Base-by-base conservation (phyloP, 2,113 vertebrate species). In the Ellobius talpinus region DNA sequence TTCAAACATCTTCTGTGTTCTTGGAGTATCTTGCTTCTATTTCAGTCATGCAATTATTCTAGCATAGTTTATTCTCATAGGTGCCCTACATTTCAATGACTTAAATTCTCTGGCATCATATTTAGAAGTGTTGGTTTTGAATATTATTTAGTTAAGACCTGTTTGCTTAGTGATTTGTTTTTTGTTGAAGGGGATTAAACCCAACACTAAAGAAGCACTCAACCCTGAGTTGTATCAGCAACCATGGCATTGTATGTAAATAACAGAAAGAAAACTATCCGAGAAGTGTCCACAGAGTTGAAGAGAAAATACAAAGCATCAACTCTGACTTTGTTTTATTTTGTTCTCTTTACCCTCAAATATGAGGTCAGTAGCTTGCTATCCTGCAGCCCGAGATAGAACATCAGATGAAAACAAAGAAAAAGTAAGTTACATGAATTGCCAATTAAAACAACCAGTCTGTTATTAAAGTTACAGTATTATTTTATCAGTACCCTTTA, bases 391-490 rank as follows among this genome's bases (percentile, higher is more conserved):
- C 55, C 33, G 45, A 87, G 47, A 73, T 5, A 55, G 5, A 73
- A n/a, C 6, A 88, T 55, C 21, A 82, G 13, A 66, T 39, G 13
- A 70, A 31, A 79, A 70, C 9, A 52, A 23, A 21, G 52, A 24
- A 87, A 89, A 26, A 26, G 3, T 13, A 96, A 58, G 66, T 77
- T 8, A 87, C 26, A 76, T 0, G 29, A 91, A 95, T 76, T 42
- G 68, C 36, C 58, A 93, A 39, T 91, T 73, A 70, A 92, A 92
- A 47, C 33, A 85, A 89, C 55, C 86, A 72, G 73, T 90, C 17
- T 73, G 73, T 72, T 87, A 45, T 65, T 73, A 87, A 16, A 93
- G 61, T n/a, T 81, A 87, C 7, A 87, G 79, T 47, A 42, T 14
- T 81, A 33, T 33, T 81, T 86, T 42, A 45, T 68, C 87, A 63